Conservation (phyloP, 2,888 invertebrate species). For the Drosophila eohydei region DNA sequence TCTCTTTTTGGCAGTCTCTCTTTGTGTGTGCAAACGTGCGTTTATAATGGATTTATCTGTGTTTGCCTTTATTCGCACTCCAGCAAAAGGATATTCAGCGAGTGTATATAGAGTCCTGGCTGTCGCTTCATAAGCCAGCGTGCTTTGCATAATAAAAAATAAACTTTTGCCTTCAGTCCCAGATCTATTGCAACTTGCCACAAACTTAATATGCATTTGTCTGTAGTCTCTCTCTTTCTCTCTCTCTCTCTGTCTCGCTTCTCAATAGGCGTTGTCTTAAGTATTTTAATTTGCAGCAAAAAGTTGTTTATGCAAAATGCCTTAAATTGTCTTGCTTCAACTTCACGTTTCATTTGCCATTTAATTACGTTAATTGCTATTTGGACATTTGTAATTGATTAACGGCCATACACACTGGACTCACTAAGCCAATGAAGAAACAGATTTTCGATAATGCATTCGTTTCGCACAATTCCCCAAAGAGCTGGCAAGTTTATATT, state of each 20-base stretch:
- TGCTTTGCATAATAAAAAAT: conserved; percentile 67
- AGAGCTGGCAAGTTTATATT: conserved; percentile 27
- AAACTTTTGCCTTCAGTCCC: conserved; percentile 40
- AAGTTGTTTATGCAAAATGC: conserved; percentile 27
- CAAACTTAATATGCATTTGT: conserved; percentile 58
- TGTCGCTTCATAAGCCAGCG: conserved; percentile 46
- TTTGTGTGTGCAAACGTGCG: conserved; percentile 70
- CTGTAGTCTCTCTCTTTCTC: conserved; percentile 6
- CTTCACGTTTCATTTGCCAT: conserved; percentile 20
- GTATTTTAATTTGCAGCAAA: conserved; percentile 20
- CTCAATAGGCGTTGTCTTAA: conserved; percentile 33
- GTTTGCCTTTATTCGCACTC: conserved; percentile 52
- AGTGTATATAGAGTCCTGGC: conserved; percentile 26
- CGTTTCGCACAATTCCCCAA: conserved; percentile 32
- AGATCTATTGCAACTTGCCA: conserved; percentile 43
- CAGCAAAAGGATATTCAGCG: conserved; percentile 43
- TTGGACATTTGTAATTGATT: conserved; percentile 52
- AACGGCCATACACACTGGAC: conserved; percentile 9
- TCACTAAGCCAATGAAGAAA: conserved; percentile 4
- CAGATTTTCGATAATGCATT: conserved; percentile 43
- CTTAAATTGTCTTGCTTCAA: conserved; percentile 23
- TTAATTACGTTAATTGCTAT: conserved; percentile 59
- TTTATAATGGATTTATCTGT: conserved; percentile 73
- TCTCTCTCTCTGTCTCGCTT: conserved; percentile 2
- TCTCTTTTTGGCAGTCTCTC: conserved; percentile 21